Evolutionary conservation across 2,113 vertebrate species (phyloP), one percentile per base, ranked within the genome.

Genomic region (Formicarius rufipectus): DNA sequence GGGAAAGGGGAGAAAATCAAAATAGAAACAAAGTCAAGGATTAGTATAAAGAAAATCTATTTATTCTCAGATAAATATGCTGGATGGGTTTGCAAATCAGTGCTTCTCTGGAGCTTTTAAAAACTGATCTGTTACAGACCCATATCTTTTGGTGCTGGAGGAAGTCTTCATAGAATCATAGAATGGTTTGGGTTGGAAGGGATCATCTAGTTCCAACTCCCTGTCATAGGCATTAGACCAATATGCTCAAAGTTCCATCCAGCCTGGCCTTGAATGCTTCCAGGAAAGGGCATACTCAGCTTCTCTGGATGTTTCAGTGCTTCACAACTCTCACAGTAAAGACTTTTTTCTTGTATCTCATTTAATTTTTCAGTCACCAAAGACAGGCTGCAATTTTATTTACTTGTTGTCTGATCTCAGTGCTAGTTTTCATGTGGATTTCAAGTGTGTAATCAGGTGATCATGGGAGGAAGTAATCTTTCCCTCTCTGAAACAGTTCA

Each of bases 301-400:
- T 49, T 49, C 31, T 63, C 31, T 63, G 42, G 10, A 23, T 71
- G 22, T 50, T 49, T 35, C 63, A 33, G 49, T 63, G 40, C 31
- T 37, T 56, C 42, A 28, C 22, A 69, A 28, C 22, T 66, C 30
- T 63, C 27, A 28, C 4, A 50, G 22, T 19, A 37, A 90, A 33
- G 31, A 28, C 7, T 63, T 35, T 56, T 45, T 77, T 23, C 40
- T 31, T 77, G 19, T 56, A 24, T 27, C 68, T 83, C 52, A 74
- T 45, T 44, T 68, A 84, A 37, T 56, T 28, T 52, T 73, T 91
- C 35, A 18, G 62, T 68, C 53, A 45, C 39, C n/a, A n/a, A 90
- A 74, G 71, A 44, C 19, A 77, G 27, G 50, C 23, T 93, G 6
- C 31, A 59, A 22, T 92, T 92, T 93, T 69, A 77, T 78, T 63